Evolutionary conservation across 2,888 invertebrate species (phyloP).

Genomic region (Hermodice carunculata): DNA sequence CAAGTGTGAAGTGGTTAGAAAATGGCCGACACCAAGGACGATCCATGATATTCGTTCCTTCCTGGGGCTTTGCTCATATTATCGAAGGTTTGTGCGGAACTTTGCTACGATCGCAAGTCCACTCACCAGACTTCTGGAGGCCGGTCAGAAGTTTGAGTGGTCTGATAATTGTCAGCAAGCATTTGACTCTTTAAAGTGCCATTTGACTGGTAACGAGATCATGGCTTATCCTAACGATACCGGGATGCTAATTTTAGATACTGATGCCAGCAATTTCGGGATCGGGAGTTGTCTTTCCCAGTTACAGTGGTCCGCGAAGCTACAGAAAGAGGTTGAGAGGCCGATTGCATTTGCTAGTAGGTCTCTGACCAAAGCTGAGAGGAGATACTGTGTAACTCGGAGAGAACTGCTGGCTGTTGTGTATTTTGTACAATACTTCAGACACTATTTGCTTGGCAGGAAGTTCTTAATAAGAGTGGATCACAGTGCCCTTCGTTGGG

Average conservation of each 20-base stretch:
- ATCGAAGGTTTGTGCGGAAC: slow-evolving; percentile 25
- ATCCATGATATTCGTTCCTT: neutral
- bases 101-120: slow-evolving; percentile 23
- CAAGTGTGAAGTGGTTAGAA: neutral
- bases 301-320: too few relatives aligned
- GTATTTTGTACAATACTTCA: slow-evolving; percentile 40
- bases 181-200: slow-evolving; percentile 27
- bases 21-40: neutral
- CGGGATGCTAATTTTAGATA: slow-evolving; percentile 29
- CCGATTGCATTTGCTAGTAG: slow-evolving; percentile 32
- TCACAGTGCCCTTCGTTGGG: slow-evolving; percentile 42
- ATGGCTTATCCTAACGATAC: slow-evolving; percentile 32
- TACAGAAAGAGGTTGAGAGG: slow-evolving; percentile 21
- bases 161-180: slow-evolving; percentile 26
- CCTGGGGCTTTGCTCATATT: neutral
- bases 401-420: slow-evolving; percentile 33
- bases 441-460: slow-evolving; percentile 40
- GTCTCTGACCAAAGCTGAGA: slow-evolving; percentile 27
- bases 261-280: slow-evolving; percentile 26
- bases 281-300: slow-evolving; percentile 34
- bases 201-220: slow-evolving; percentile 19
- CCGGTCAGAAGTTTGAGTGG: slow-evolving; percentile 31
- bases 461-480: slow-evolving; percentile 41
- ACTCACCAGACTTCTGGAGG: slow-evolving; percentile 22
- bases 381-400: slow-evolving; percentile 32